Conservation (phyloP, 2,888 invertebrate species). For the Melolontha melolontha region DNA sequence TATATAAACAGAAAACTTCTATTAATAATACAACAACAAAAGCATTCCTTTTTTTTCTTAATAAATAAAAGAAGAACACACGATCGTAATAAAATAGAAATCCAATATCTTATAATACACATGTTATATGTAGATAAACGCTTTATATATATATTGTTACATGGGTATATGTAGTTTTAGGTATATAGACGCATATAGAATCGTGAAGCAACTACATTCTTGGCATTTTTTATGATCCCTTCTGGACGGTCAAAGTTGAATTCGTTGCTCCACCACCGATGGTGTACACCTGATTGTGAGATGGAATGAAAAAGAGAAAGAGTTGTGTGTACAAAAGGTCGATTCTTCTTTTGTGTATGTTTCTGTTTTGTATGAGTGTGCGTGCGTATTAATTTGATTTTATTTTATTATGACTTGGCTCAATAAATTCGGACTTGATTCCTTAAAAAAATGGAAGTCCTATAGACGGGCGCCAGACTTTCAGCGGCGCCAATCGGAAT, state of each 20-base stretch:
- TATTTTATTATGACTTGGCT: constrained; percentile 64
- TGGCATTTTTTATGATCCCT: constrained; percentile 56
- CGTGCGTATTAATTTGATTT: constrained; percentile 63
- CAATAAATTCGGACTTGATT: constrained; percentile 61
- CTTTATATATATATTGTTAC: neutral
- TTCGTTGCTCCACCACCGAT: neutral
- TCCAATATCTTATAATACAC: constrained; percentile 39
- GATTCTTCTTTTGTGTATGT: neutral
- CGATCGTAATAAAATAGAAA: constrained; percentile 40
- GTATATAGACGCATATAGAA: constrained; percentile 32
- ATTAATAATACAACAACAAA: neutral
- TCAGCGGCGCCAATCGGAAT: constrained; percentile 61
- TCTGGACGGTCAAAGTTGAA: constrained; percentile 7
- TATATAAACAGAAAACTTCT: neutral
- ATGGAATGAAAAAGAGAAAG: neutral
- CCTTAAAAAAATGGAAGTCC: constrained; percentile 55
- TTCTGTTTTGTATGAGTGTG: neutral
- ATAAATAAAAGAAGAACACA: constrained; percentile 20
- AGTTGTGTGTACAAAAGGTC: neutral
- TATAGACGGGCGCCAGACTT: constrained; percentile 61
- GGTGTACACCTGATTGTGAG: constrained; percentile 18
- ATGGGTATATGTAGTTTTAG: constrained; percentile 1
- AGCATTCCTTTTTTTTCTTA: neutral
- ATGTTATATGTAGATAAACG: constrained; percentile 1
- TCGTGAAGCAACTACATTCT: constrained; percentile 60